These are phyloP conservation scores for Phallusia fumigata DNA, from an alignment of 23 tunicate genomes.

Conservation along the genomic window DNA sequence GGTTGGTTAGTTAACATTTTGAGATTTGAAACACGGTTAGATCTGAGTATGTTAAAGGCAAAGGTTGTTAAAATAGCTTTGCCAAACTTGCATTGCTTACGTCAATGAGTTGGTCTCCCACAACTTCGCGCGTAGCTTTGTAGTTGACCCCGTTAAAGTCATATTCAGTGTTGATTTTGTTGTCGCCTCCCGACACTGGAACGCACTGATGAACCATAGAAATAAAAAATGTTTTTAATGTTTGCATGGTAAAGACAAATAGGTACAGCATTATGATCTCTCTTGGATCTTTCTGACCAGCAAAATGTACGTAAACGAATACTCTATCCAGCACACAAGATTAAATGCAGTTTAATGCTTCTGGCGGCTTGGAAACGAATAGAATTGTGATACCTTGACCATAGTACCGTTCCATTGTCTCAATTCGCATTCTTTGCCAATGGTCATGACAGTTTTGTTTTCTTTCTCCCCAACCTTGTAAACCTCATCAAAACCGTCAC, in stretches of 20 bases:
- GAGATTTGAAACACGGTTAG: too few relatives aligned
- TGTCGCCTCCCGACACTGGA: background rate
- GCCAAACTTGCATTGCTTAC: background rate
- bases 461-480: background rate
- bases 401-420: background rate
- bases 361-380: too few relatives aligned
- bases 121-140: conserved; percentile 14
- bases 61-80: too few relatives aligned
- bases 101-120: background rate
- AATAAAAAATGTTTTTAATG: too few relatives aligned
- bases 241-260: too few relatives aligned
- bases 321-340: too few relatives aligned
- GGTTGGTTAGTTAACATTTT: too few relatives aligned
- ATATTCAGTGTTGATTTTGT: background rate
- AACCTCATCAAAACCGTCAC: background rate
- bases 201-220: background rate
- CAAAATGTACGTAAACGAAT: too few relatives aligned
- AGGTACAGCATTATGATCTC: too few relatives aligned
- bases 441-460: background rate
- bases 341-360: too few relatives aligned
- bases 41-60: background rate
- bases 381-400: background rate
- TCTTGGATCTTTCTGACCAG: too few relatives aligned
- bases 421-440: background rate
- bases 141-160: conserved; percentile 15